Conservation (phyloP, 1,140 invertebrate genomes). For the Trialeurodes vaporariorum region DNA sequence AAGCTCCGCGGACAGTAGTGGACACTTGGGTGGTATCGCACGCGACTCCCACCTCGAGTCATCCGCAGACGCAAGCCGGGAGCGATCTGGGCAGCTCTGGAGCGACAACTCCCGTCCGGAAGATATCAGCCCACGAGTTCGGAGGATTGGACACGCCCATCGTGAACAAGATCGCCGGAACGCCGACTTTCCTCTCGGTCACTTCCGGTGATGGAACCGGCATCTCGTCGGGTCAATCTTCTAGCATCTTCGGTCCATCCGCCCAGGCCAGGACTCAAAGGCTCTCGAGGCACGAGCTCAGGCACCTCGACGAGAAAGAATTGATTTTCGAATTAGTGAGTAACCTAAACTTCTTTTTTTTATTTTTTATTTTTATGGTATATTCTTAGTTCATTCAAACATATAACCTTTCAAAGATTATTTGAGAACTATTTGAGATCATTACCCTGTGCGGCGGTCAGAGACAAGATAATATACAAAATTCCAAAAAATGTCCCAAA, state of each 20-base stretch:
- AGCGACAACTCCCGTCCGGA: slow-evolving; percentile 80
- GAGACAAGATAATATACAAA: too few relatives aligned
- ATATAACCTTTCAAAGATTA: too few relatives aligned
- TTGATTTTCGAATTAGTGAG: slow-evolving; percentile 87
- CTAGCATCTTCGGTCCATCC: slow-evolving; percentile 19
- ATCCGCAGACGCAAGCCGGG: slow-evolving; percentile 40
- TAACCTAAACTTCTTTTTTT: slow-evolving; percentile 8
- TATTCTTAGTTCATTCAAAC: too few relatives aligned
- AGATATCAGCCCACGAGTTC: slow-evolving; percentile 92
- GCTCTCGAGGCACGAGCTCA: slow-evolving; percentile 65
- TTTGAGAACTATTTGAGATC: too few relatives aligned
- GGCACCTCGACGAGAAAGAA: slow-evolving; percentile 83
- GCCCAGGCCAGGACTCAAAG: slow-evolving; percentile 28
- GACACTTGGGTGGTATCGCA: slow-evolving; percentile 84
- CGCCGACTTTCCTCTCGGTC: slow-evolving; percentile 70
- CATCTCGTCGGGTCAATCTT: slow-evolving; percentile 14
- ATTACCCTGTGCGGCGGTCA: too few relatives aligned
- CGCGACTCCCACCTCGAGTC: slow-evolving; percentile 46
- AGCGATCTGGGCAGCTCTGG: slow-evolving; percentile 43
- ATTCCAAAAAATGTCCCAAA: too few relatives aligned
- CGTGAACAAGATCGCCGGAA: slow-evolving; percentile 80
- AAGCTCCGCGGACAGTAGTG: slow-evolving; percentile 80
- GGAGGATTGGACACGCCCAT: slow-evolving; percentile 83
- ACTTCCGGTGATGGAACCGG: slow-evolving; percentile 29
- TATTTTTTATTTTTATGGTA: too few relatives aligned